phyloP scores from a whole-genome alignment of 2,797 vertebrate species.

The Enoplosus armatus region DNA sequence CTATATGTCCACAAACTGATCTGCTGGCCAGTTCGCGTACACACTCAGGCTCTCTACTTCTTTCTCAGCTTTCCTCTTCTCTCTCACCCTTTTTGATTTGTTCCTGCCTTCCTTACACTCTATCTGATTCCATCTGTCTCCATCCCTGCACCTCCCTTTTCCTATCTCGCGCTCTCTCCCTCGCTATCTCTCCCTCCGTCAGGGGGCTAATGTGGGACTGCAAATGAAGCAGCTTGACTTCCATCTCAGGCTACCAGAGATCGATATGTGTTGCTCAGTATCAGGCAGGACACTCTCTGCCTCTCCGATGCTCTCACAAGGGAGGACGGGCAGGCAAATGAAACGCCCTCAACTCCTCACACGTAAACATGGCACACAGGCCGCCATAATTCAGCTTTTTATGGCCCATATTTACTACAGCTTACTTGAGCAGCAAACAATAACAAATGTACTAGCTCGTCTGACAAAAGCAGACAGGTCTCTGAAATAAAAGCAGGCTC shows the following conservation, averaged over 20 bases:
- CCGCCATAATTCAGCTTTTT: constrained; percentile 73
- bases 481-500: constrained; percentile 59
- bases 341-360: constrained; percentile 66
- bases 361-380: constrained; percentile 57
- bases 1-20: constrained; percentile 60
- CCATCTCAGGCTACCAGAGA: constrained; percentile 78
- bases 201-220: constrained; percentile 78
- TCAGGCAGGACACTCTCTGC: constrained; percentile 71
- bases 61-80: constrained; percentile 43
- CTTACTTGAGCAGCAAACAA: constrained; percentile 72
- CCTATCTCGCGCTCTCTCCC: constrained; percentile 33
- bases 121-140: constrained; percentile 67
- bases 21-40: constrained; percentile 50
- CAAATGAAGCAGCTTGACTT: constrained; percentile 85
- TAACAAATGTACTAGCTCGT: constrained; percentile 66
- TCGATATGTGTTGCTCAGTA: constrained; percentile 84
- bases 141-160: constrained; percentile 47
- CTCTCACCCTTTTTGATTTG: constrained; percentile 40
- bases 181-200: constrained; percentile 60
- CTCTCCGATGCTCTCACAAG: constrained; percentile 54
- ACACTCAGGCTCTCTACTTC: constrained; percentile 40
- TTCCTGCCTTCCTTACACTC: constrained; percentile 59
- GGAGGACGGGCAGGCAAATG: constrained; percentile 65
- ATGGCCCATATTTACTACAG: constrained; percentile 75
- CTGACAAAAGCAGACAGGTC: constrained; percentile 68